These are phyloP conservation scores for Lathamus discolor DNA, from an alignment of 2,113 vertebrate genomes.

Conservation along the genomic window DNA sequence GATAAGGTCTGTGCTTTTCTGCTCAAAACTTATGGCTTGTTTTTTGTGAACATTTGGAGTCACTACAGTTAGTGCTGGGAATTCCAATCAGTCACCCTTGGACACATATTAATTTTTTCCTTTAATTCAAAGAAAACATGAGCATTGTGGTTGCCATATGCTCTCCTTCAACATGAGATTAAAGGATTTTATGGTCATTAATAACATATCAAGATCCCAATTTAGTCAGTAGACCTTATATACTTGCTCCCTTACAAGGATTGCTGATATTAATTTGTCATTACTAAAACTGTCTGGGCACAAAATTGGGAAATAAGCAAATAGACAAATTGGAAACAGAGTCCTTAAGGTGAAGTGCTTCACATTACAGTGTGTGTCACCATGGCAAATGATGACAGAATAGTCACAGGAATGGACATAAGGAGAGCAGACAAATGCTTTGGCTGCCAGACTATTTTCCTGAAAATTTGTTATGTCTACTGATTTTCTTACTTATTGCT, in stretches of 20 bases:
- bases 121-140: neutral
- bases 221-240: neutral
- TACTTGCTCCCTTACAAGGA: neutral
- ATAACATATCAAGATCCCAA: neutral
- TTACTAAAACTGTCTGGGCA: neutral
- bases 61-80: neutral
- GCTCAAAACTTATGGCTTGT: neutral
- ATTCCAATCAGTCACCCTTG: neutral
- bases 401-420: neutral
- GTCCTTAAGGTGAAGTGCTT: neutral
- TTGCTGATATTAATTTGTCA: neutral
- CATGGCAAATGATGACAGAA: neutral
- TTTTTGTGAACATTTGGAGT: neutral
- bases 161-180: neutral
- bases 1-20: neutral
- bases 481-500: neutral
- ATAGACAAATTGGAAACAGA: neutral
- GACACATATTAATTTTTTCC: neutral
- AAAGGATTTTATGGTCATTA: neutral
- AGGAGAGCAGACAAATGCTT: neutral
- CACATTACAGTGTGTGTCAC: neutral
- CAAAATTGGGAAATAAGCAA: neutral
- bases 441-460: neutral
- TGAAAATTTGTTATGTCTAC: neutral
- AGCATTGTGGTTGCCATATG: neutral